A percentile compares a stretch with the other conserved stretches of the same genome.
phyloP scores from a whole-genome alignment of 2,113 vertebrate species.

The Austrofundulus limnaeus region DNA sequence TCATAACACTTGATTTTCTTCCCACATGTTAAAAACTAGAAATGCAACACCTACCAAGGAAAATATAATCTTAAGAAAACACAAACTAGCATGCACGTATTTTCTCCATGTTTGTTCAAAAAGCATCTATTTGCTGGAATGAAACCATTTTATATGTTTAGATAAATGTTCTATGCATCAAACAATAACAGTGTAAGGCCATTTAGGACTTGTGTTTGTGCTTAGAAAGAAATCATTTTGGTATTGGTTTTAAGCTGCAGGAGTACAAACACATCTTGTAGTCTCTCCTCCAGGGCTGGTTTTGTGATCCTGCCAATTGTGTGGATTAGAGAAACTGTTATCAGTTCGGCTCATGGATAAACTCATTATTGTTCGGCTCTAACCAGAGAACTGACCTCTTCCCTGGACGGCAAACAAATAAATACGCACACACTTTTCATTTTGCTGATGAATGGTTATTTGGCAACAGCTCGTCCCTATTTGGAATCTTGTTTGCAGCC shows the following conservation, averaged over 20 bases:
- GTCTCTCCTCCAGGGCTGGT: conserved; percentile 13
- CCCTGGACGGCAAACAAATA: background rate
- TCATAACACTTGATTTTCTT: background rate
- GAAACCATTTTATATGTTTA: background rate
- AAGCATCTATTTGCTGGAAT: background rate
- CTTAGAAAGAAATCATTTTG: conserved; percentile 9
- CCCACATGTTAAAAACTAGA: background rate
- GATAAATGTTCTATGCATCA: background rate
- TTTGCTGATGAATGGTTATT: background rate
- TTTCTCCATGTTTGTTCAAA: too few species aligned
- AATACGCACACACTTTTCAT: background rate
- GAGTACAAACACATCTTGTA: conserved; percentile 20
- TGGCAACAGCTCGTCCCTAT: background rate
- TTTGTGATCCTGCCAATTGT: conserved; percentile 38
- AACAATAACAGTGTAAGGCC: background rate
- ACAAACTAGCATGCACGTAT: background rate
- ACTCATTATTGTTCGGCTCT: conserved; percentile 26
- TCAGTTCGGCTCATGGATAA: conserved; percentile 30
- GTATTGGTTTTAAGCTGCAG: background rate
- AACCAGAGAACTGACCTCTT: conserved; percentile 10
- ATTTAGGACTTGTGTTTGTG: background rate
- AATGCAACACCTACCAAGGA: background rate
- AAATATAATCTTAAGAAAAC: background rate
- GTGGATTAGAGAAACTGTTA: conserved; percentile 13
- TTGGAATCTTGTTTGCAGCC: background rate